A percentile compares a stretch with the other conserved stretches of the same genome.
phyloP scores from a whole-genome alignment of 2,888 invertebrate species.

The Ophraella communa region DNA sequence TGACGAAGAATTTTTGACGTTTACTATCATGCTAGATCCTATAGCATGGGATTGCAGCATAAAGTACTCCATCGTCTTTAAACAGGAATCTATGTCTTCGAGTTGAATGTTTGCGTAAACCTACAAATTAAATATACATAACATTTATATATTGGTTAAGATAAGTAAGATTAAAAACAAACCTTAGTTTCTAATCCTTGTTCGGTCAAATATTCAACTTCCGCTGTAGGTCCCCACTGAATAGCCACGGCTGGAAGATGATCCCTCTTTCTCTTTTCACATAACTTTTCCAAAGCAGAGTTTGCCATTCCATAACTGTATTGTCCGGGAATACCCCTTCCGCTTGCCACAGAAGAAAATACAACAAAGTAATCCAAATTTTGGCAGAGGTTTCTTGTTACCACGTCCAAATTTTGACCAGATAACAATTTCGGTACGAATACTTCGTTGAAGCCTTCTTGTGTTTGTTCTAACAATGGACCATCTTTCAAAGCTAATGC shows the following conservation, averaged over 20 bases:
- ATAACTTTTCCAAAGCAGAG: constrained; percentile 46
- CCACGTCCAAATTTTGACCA: constrained; percentile 64
- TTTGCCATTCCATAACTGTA: constrained; percentile 47
- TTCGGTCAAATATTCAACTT: constrained; percentile 40
- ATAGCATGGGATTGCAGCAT: constrained; percentile 36
- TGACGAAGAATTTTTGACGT: constrained; percentile 3
- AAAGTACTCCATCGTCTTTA: constrained; percentile 37
- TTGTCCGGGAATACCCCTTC: constrained; percentile 46
- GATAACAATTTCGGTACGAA: constrained; percentile 67
- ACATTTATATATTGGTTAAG: not conserved
- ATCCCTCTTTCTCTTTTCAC: constrained; percentile 41
- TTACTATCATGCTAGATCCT: constrained; percentile 34
- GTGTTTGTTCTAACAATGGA: constrained; percentile 63
- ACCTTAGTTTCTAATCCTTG: constrained; percentile 29
- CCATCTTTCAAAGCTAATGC: constrained; percentile 64
- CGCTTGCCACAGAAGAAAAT: constrained; percentile 44
- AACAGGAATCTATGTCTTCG: constrained; percentile 38
- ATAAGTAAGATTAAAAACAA: not conserved
- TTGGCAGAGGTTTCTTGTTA: constrained; percentile 61
- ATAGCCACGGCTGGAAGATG: constrained; percentile 45
- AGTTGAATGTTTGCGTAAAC: constrained; percentile 22
- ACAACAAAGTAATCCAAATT: constrained; percentile 49
- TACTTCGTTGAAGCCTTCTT: constrained; percentile 62
- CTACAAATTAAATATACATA: constrained; percentile 6
- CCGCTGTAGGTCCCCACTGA: constrained; percentile 47